These are phyloP conservation scores for Athetis lepigone DNA, from an alignment of 2,888 invertebrate species.

Conservation along the genomic window DNA sequence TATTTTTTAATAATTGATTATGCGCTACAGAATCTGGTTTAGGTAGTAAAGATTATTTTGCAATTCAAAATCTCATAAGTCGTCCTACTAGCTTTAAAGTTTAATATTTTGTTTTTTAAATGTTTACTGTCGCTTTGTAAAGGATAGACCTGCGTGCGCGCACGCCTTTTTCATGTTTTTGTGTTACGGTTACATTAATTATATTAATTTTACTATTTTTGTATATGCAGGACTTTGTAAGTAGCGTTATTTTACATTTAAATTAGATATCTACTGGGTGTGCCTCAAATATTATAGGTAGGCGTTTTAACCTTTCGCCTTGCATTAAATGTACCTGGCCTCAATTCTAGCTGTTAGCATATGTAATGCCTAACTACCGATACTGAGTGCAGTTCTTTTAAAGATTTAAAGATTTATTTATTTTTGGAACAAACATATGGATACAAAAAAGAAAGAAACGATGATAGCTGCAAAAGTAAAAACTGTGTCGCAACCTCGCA, in stretches of 20 bases:
- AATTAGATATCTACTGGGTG: neutral
- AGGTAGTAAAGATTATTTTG: conserved; percentile 10
- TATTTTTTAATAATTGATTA: conserved; percentile 10
- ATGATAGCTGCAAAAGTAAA: no score
- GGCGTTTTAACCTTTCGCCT: no score
- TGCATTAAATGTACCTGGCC: neutral
- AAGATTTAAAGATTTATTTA: no score
- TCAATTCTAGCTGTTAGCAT: neutral
- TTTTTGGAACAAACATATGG: no score
- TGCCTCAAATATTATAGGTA: neutral
- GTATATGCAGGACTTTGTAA: conserved; percentile 12
- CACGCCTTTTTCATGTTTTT: conserved; percentile 55
- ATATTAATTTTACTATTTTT: conserved; percentile 43
- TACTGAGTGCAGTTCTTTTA: no score
- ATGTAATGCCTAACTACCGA: no score
- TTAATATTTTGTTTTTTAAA: conserved; percentile 37
- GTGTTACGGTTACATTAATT: conserved; percentile 23
- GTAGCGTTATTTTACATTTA: conserved; percentile 3
- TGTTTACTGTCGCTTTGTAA: conserved; percentile 8
- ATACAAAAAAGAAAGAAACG: no score
- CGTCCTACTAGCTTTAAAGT: conserved; percentile 15
- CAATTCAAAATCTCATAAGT: conserved; percentile 25
- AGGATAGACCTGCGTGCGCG: conserved; percentile 11
- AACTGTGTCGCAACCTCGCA: no score
- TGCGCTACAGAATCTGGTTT: conserved; percentile 32